phyloP scores from a whole-genome alignment of 2,113 vertebrate species.

The Indicator maculatus region DNA sequence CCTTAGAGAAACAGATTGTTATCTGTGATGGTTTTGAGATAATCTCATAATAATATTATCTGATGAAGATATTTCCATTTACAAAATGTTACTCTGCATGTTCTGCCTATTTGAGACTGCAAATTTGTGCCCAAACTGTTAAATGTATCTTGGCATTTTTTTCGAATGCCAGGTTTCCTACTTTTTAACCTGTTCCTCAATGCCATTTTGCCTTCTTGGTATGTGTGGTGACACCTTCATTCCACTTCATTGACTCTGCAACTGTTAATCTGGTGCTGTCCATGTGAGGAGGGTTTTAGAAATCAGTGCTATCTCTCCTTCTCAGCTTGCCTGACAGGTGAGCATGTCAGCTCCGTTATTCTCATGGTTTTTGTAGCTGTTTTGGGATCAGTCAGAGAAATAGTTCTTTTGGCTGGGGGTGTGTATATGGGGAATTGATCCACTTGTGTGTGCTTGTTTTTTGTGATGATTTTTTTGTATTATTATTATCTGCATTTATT shows the following conservation, averaged over 20 bases:
- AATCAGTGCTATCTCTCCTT: background rate
- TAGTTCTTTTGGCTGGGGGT: background rate
- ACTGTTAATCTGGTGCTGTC: background rate
- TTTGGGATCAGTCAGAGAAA: background rate
- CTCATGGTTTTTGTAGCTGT: background rate
- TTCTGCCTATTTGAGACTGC: background rate
- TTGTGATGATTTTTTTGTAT: background rate
- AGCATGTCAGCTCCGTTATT: background rate
- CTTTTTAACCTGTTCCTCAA: background rate
- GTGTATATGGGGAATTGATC: background rate
- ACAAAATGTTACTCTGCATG: background rate
- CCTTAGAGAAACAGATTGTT: constrained; percentile 25
- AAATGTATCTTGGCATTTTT: background rate
- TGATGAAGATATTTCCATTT: background rate
- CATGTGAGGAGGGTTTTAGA: background rate
- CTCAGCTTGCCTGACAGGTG: background rate
- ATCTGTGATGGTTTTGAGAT: background rate
- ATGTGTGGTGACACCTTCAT: background rate
- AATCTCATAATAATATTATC: background rate
- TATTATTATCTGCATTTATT: background rate
- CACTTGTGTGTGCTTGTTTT: background rate
- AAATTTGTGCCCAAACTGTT: background rate
- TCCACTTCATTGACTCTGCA: background rate
- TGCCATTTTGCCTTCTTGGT: background rate
- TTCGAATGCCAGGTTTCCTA: background rate